phyloP scores from a whole-genome alignment of 2,888 invertebrate genomes.

The Smittia sp. region DNA sequence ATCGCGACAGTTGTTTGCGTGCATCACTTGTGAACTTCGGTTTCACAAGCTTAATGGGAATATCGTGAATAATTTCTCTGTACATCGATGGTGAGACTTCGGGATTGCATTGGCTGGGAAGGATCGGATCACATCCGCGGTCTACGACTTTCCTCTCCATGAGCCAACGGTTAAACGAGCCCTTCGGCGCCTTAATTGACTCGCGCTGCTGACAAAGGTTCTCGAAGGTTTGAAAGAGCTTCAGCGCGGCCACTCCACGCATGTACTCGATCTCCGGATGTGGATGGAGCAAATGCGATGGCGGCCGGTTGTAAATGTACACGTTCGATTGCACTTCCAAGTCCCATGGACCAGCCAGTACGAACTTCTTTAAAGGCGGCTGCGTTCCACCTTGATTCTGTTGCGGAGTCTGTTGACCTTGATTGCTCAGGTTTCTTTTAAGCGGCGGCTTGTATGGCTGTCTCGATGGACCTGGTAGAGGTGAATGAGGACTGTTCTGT shows the following conservation, averaged over 20 bases:
- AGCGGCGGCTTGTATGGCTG: constrained; percentile 45
- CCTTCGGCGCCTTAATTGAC: constrained; percentile 91
- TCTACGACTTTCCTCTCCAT: constrained; percentile 93
- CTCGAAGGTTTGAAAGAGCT: constrained; percentile 86
- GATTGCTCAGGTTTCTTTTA: constrained; percentile 43
- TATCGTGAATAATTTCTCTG: constrained; percentile 96
- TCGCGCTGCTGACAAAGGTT: constrained; percentile 91
- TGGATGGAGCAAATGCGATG: constrained; percentile 81
- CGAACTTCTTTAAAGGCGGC: constrained; percentile 80
- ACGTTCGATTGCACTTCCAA: constrained; percentile 90
- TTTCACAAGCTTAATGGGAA: constrained; percentile 92
- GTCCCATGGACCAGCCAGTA: constrained; percentile 91
- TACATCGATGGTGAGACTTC: constrained; percentile 95
- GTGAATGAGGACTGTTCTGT: constrained; percentile 44
- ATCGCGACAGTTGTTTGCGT: constrained; percentile 85
- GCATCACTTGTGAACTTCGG: constrained; percentile 96
- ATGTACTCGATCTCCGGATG: constrained; percentile 93
- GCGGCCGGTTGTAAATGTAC: constrained; percentile 81
- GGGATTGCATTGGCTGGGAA: constrained; percentile 88
- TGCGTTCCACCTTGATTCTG: background rate
- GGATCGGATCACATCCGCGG: constrained; percentile 82
- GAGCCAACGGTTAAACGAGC: constrained; percentile 94
- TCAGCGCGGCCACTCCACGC: constrained; percentile 76
- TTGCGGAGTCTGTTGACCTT: constrained; percentile 52
- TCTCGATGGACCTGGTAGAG: constrained; percentile 49